Evolutionary conservation across 2,797 vertebrate genomes (phyloP).

Genomic region (Triplophysa bombifrons): DNA sequence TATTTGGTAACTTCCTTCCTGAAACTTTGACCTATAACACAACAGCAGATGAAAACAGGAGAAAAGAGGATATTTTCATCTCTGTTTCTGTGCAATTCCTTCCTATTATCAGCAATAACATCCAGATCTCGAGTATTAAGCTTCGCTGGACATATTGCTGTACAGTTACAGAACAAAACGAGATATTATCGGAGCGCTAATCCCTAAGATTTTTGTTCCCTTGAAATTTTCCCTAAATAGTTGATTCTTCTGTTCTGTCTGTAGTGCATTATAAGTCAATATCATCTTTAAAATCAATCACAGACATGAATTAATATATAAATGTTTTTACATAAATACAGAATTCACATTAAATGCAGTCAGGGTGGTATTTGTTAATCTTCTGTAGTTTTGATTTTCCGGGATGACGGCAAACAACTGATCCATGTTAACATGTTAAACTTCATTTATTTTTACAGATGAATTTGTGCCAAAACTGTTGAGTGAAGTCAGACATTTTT

Average conservation of each 20-base stretch:
- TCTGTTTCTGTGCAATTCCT: conserved; percentile 47
- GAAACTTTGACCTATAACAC: neutral
- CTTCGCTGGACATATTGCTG: conserved; percentile 52
- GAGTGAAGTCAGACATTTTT: no score
- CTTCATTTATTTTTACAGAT: no score
- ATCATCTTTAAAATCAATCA: neutral
- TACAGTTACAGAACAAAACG: conserved; percentile 52
- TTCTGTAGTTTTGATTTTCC: no score
- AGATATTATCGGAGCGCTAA: conserved; percentile 58
- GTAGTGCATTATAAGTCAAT: no score
- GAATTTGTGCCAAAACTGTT: no score
- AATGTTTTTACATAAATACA: neutral
- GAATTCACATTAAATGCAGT: no score
- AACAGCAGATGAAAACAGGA: conserved; percentile 12
- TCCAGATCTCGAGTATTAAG: conserved; percentile 49
- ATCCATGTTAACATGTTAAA: no score
- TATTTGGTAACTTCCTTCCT: neutral
- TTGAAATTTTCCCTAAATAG: neutral
- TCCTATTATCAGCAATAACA: conserved; percentile 52
- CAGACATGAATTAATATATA: neutral
- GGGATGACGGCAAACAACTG: no score
- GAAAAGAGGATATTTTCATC: conserved; percentile 5
- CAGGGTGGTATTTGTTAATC: no score
- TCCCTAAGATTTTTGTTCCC: conserved; percentile 32
- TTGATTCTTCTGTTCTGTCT: no score